A percentile compares a stretch with the other conserved stretches of the same genome.
These are phyloP conservation scores for Pyrrhia umbra DNA, from an alignment of 2,888 invertebrate genomes.

Conservation along the genomic window DNA sequence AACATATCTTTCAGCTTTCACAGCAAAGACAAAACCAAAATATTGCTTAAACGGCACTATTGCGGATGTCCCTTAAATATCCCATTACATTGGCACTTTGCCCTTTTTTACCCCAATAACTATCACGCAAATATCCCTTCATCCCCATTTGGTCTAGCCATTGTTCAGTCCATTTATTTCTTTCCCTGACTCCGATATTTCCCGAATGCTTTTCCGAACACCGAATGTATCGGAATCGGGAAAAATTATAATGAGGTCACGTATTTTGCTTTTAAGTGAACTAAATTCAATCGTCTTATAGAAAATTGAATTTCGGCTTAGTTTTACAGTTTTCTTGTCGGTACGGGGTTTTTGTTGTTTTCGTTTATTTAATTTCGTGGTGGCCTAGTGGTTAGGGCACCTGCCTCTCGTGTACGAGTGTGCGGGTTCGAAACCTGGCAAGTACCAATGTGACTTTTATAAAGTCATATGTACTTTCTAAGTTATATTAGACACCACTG, in stretches of 20 bases:
- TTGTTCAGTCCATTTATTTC: constrained; percentile 40
- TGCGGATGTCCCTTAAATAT: constrained; percentile 17
- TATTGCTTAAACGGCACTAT: constrained; percentile 15
- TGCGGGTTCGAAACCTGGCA: too few relatives aligned
- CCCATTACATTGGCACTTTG: constrained; percentile 36
- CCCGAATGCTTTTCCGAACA: constrained; percentile 39
- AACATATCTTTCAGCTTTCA: constrained; percentile 5
- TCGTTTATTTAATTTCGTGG: constrained; percentile 16
- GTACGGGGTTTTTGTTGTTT: constrained; percentile 29
- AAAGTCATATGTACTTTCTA: too few relatives aligned
- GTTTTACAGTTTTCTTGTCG: constrained; percentile 32
- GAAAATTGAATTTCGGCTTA: constrained; percentile 50
- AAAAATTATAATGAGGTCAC: constrained; percentile 59
- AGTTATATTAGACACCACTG: too few relatives aligned
- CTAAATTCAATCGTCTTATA: constrained; percentile 50
- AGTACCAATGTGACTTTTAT: too few relatives aligned
- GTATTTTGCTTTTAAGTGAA: constrained; percentile 52
- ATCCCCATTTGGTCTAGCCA: constrained; percentile 34
- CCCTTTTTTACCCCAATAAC: constrained; percentile 40
- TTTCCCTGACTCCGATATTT: constrained; percentile 25
- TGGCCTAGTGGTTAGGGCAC: neutral
- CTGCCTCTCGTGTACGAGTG: too few relatives aligned
- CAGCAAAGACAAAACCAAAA: constrained; percentile 24
- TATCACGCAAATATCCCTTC: constrained; percentile 45
- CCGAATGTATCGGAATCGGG: constrained; percentile 41